Conservation (phyloP, 2,888 invertebrate genomes). For the Catocala nupta region DNA sequence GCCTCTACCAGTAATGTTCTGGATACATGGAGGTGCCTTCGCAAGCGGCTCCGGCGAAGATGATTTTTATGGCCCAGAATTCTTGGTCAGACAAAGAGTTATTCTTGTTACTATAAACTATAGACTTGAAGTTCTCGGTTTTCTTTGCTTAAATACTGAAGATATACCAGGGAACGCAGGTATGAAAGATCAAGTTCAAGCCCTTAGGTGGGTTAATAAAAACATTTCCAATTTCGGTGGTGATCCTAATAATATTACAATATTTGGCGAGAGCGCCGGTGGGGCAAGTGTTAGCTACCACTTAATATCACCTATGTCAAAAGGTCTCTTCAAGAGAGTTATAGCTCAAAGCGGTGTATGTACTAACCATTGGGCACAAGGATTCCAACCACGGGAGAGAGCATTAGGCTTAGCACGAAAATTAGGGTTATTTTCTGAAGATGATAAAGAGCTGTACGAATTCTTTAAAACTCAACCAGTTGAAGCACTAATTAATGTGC, state of each 20-base stretch:
- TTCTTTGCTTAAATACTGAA: conserved; percentile 58
- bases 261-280: conserved; percentile 70
- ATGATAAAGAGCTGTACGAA: conserved; percentile 52
- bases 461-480: conserved; percentile 55
- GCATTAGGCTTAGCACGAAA: conserved; percentile 58
- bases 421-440: conserved; percentile 56
- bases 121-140: conserved; percentile 60
- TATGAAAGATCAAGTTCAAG: conserved; percentile 66
- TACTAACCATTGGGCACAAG: conserved; percentile 86
- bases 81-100: conserved; percentile 55
- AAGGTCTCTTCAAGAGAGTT: conserved; percentile 69
- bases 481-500: conserved; percentile 37
- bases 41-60: conserved; percentile 57
- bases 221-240: conserved; percentile 67
- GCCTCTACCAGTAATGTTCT: conserved; percentile 65
- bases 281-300: conserved; percentile 59
- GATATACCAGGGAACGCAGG: conserved; percentile 65
- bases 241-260: conserved; percentile 63
- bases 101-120: conserved; percentile 63
- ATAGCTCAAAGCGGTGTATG: conserved; percentile 91
- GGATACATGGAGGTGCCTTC: conserved; percentile 61
- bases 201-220: conserved; percentile 62
- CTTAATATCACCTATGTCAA: conserved; percentile 67
- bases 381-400: conserved; percentile 77
- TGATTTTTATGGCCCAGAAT: conserved; percentile 56